phyloP scores from a whole-genome alignment of 2,797 vertebrate species.

The Darevskia mixta region DNA sequence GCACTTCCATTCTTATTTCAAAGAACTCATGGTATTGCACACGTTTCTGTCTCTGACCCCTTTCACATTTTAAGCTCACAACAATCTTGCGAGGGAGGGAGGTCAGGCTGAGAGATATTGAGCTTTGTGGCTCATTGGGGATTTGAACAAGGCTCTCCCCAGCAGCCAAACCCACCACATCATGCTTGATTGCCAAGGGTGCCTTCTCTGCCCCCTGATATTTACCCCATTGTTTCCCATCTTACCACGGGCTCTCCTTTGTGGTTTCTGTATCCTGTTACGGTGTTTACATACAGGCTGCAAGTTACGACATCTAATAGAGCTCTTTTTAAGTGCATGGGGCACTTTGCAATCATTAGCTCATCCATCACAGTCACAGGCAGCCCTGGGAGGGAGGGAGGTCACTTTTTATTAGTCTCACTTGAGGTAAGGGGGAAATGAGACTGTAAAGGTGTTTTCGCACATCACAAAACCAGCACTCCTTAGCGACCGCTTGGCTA shows the following conservation, averaged over 20 bases:
- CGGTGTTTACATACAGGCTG: not conserved
- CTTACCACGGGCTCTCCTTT: not conserved
- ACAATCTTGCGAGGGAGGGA: not conserved
- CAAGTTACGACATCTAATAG: not conserved
- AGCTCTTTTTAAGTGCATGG: not conserved
- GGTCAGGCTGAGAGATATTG: not conserved
- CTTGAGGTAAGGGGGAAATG: not conserved
- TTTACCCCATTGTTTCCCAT: not conserved
- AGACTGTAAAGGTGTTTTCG: constrained; percentile 5
- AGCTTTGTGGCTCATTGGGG: not conserved
- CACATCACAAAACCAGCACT: not conserved
- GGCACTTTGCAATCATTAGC: constrained; percentile 27
- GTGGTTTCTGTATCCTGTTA: not conserved
- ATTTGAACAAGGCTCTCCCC: not conserved
- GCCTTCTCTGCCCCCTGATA: not conserved
- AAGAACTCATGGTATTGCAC: not conserved
- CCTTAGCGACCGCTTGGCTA: not conserved
- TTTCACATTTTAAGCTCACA: not conserved
- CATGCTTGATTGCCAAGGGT: not conserved
- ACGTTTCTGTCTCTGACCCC: no score
- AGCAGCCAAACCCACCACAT: not conserved
- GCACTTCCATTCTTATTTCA: not conserved
- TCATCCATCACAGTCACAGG: constrained; percentile 14
- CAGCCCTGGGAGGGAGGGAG: constrained; percentile 18
- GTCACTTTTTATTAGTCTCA: constrained; percentile 6